Base-by-base conservation (phyloP, 2,888 invertebrate species). In the Arenicola marina region DNA sequence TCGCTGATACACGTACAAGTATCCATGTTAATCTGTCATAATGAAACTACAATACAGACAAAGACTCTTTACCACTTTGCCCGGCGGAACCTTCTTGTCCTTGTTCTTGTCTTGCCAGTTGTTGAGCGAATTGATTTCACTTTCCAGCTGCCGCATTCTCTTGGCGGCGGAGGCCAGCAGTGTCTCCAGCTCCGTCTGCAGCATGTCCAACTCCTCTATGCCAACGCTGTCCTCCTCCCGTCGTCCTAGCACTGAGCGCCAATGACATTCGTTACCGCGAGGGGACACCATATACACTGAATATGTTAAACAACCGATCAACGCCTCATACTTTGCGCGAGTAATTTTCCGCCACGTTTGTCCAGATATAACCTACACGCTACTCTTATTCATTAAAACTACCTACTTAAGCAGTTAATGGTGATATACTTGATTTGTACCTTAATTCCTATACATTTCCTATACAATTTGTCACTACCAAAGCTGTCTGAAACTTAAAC, bases 121-220 rank as follows among this genome's bases (percentile, higher is more conserved):
- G 24, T 55, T 65, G 26, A 67, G 62, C 21, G 76, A 71, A 62
- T 77, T 68, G 59, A 78, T 78, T 71, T 86, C 85, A 51, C 76
- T 76, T 61, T 84, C 90, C n/a, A 95, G 87, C 64, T 89, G 88
- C 71, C 92, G 87, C 71, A 90, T 87, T 61, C 95, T 87, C 21
- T 93, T 88, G 0, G 92, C 92, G 58, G 91, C 91, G 56, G 90
- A 90, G 0, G 92, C 91, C 29, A 95, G 86, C 56, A 95, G 85
- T 28, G 90, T 89, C 83, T 96, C 95, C 56, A 95, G 84, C 80
- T 96, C 95, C 56, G 90, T 84, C 81, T 96, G 95, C 11, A 96
- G 85, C 1, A 89, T 87, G 80, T 95, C 94, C 54, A 95, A 85
- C 78, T 96, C 95, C 74, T 95, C 95, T 86, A 93, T 90, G 24